Evolutionary conservation across 2,888 invertebrate genomes (phyloP), one percentile per base, ranked within the genome.

Genomic region (Penaeus monodon): DNA sequence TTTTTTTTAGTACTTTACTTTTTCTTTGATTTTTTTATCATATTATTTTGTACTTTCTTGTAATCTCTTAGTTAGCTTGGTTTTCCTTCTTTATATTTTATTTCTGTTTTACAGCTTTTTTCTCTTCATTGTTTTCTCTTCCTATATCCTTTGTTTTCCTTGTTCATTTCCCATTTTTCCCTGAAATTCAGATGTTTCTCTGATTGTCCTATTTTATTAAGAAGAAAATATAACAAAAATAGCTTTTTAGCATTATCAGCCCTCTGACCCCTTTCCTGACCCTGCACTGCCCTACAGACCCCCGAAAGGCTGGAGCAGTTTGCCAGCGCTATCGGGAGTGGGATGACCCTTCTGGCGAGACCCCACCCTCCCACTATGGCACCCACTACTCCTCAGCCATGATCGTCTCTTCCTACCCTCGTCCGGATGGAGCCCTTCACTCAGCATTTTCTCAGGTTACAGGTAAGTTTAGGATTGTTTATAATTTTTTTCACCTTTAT

Each of bases 381-480:
- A 99, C 99, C 0, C 99, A 99, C 93, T 99, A 99, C 93, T 99
- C 98, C 8, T 98, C 98, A 7, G 99, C 99, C 0, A 99, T 99
- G 99, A 99, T 99, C 91, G 99, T 99, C 12, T 99, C 99, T 92
- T 99, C 99, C 0, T 99, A 99, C 93, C n/a, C 94, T 99, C 84
- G 98, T 99, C 73, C 94, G 99, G 84, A 95, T 99, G 95, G 99
- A 99, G 92, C 99, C 99, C 0, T 99, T 99, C 92, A 98, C 99
- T 0, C 99, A 99, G 92, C 99, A 99, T 92, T 99, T 99, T 92
- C 94, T 99, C 27, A 95, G 98, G 89, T 93, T 99, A 49, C 99
- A 99, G 94, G 95, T 94, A 90, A 85, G 49, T 83, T 24, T 20
- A 24, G 44, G 14, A 77, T 22, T 24, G 57, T 20, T 57, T 1